Evolutionary conservation across 2,797 vertebrate species (phyloP).

Genomic region (Balearica regulorum): DNA sequence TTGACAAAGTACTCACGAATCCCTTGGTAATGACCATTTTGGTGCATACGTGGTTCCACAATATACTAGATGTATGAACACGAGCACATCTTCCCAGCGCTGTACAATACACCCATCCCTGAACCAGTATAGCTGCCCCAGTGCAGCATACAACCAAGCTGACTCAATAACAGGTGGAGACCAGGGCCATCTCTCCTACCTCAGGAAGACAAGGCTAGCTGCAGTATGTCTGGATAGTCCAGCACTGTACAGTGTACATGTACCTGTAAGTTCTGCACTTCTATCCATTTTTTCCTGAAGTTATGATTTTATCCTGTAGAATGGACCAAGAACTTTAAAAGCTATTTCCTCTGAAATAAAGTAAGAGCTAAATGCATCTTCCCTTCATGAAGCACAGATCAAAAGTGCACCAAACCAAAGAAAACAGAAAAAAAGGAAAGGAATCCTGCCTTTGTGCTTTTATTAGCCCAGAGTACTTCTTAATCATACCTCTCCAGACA

Average conservation of each 20-base stretch:
- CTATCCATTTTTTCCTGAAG: not conserved
- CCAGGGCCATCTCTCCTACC: not conserved
- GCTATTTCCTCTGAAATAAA: not conserved
- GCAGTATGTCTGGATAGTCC: not conserved
- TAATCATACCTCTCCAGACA: not conserved
- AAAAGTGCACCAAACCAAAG: not conserved
- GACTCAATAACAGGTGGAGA: not conserved
- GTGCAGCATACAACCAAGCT: not conserved
- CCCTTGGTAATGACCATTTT: not conserved
- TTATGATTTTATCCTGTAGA: not conserved
- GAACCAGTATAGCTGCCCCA: not conserved
- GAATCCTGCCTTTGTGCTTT: not conserved
- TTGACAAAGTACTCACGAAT: not conserved
- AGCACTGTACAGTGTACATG: not conserved
- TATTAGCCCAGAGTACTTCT: not conserved
- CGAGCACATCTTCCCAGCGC: rapidly evolving
- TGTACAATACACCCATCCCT: not conserved
- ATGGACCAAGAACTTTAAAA: not conserved
- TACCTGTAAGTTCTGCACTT: not conserved
- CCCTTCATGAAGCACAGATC: not conserved
- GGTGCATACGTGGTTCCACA: not conserved
- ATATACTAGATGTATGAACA: not conserved
- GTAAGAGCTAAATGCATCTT: not conserved
- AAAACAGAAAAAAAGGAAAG: not conserved
- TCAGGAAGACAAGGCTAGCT: not conserved